Percentiles rank a stretch among this genome's conserved stretches.
Evolutionary conservation across 2,888 invertebrate species (phyloP).

Genomic region (Scaptomyza parva): DNA sequence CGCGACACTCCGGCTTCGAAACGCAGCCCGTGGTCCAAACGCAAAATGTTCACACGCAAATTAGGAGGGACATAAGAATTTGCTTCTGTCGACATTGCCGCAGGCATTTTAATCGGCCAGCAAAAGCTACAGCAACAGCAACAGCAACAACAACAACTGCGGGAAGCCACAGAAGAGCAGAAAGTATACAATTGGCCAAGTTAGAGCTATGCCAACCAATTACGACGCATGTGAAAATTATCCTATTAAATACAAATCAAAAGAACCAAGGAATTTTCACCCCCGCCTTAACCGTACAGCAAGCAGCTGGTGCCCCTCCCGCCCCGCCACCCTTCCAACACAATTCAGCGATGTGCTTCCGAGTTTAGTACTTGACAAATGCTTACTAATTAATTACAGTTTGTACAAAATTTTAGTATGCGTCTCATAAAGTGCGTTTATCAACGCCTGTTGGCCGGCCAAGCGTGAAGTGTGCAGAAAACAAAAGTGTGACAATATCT

Average conservation of each 20-base stretch:
- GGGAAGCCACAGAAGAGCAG: not conserved
- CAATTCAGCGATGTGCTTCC: slow-evolving; percentile 14
- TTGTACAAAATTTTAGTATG: slow-evolving; percentile 84
- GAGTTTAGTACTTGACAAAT: slow-evolving; percentile 84
- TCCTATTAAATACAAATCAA: slow-evolving; percentile 80
- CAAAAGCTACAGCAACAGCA: slow-evolving; percentile 25
- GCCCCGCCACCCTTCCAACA: not conserved
- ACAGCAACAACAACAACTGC: slow-evolving; percentile 5
- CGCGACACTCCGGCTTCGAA: slow-evolving; percentile 38
- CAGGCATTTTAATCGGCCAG: slow-evolving; percentile 69
- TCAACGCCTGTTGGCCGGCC: slow-evolving; percentile 45
- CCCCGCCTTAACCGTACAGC: slow-evolving; percentile 16
- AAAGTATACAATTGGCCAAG: slow-evolving; percentile 25
- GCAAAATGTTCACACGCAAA: slow-evolving; percentile 78
- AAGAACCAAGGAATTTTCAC: slow-evolving; percentile 55
- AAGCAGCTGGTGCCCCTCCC: not conserved
- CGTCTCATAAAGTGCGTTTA: slow-evolving; percentile 82
- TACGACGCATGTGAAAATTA: slow-evolving; percentile 82
- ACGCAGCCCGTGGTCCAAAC: slow-evolving; percentile 30
- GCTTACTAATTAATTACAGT: slow-evolving; percentile 85
- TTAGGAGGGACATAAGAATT: slow-evolving; percentile 81
- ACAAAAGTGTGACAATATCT: slow-evolving; percentile 71
- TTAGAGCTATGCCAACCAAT: slow-evolving; percentile 59
- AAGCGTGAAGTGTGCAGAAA: slow-evolving; percentile 68
- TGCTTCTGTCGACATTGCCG: slow-evolving; percentile 50